Evolutionary conservation across 2,113 vertebrate genomes (phyloP).

Genomic region (Vulpes ferrilata): DNA sequence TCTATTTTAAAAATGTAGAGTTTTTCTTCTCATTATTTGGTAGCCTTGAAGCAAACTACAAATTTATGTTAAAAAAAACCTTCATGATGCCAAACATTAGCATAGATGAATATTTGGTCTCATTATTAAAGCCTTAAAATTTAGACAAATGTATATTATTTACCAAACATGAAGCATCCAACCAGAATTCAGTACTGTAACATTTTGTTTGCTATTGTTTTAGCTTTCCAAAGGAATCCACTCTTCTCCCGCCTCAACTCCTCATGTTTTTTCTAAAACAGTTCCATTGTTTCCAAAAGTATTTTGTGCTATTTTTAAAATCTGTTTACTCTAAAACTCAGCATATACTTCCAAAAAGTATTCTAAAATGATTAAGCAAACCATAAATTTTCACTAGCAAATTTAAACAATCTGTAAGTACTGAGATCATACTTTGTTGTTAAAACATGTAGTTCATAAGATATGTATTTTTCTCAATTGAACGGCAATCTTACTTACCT

Average conservation of each 20-base stretch:
- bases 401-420: background rate
- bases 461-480: background rate
- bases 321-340: background rate
- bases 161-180: background rate
- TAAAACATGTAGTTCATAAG: background rate
- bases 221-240: too few species aligned
- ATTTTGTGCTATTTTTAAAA: background rate
- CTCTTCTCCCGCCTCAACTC: rapidly evolving
- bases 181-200: background rate
- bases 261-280: background rate
- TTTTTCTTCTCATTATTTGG: background rate
- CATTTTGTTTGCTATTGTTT: background rate
- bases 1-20: background rate
- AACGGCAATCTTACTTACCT: background rate
- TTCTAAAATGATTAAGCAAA: background rate
- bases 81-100: background rate
- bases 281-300: background rate
- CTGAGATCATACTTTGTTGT: background rate
- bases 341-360: background rate
- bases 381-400: background rate
- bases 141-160: background rate
- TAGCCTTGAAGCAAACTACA: background rate
- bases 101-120: background rate
- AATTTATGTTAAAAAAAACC: background rate
- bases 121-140: background rate